Conservation (phyloP, 2,797 vertebrate species). For the Cirrhinus molitorella region DNA sequence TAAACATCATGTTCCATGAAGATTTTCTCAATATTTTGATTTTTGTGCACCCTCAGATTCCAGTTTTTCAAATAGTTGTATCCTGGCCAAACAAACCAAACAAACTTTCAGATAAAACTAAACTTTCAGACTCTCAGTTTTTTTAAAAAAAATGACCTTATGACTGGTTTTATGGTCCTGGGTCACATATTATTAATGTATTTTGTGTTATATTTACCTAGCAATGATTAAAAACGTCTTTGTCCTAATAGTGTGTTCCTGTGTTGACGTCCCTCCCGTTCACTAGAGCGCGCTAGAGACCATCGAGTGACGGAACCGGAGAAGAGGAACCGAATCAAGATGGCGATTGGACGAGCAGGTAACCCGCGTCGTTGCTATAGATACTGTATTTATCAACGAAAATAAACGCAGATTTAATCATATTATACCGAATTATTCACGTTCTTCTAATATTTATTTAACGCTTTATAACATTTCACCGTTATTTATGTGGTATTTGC, state of each 20-base stretch:
- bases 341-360: slow-evolving; percentile 69
- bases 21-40: no score
- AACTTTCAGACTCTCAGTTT: no score
- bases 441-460: neutral
- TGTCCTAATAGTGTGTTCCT: no score
- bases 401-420: neutral
- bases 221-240: no score
- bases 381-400: neutral
- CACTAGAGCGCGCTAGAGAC: slow-evolving; percentile 59
- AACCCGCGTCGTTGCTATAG: slow-evolving; percentile 72
- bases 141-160: no score
- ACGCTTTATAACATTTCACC: neutral
- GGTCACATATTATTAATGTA: neutral
- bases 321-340: slow-evolving; percentile 61
- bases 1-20: no score
- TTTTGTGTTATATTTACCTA: neutral
- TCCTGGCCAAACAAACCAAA: no score
- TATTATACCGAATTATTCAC: neutral
- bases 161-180: no score
- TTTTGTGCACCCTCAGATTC: no score
- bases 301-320: neutral
- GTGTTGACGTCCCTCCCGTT: slow-evolving; percentile 20
- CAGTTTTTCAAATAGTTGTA: no score
- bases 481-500: neutral
- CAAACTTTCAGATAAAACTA: no score